Percentiles rank a stretch among this genome's conserved stretches.
Evolutionary conservation across 64 coral and sea anemone species (phyloP).

Genomic region (Cladopsammia gracilis): DNA sequence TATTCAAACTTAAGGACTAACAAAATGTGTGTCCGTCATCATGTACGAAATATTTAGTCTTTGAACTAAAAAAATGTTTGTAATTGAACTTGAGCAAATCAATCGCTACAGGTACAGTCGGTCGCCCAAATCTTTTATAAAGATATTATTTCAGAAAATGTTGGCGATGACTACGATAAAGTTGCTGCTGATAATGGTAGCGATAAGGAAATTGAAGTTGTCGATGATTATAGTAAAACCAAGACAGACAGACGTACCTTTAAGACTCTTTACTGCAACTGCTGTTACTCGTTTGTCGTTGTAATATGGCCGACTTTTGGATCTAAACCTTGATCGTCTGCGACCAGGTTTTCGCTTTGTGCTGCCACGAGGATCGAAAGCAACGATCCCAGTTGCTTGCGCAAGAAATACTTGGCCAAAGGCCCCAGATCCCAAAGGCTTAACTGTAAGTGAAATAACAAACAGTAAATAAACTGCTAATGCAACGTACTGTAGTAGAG

Average conservation of each 20-base stretch:
- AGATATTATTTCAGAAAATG: too few species aligned
- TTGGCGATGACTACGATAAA: too few species aligned
- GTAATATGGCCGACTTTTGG: slow-evolving; percentile 75
- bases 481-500: neutral
- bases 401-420: slow-evolving; percentile 95
- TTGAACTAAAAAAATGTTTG: too few species aligned
- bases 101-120: too few species aligned
- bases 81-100: too few species aligned
- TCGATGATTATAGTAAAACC: neutral
- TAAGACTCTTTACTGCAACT: slow-evolving; percentile 71
- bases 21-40: too few species aligned
- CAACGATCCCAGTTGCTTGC: slow-evolving; percentile 90
- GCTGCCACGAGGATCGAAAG: slow-evolving; percentile 96
- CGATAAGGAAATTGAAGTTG: too few species aligned
- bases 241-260: slow-evolving; percentile 55
- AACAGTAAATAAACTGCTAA: neutral
- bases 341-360: slow-evolving; percentile 79
- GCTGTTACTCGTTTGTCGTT: slow-evolving; percentile 75
- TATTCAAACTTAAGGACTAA: too few species aligned
- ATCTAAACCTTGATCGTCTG: slow-evolving; percentile 86
- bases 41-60: too few species aligned
- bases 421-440: slow-evolving; percentile 79
- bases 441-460: slow-evolving; percentile 33
- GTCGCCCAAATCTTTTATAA: too few species aligned
- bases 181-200: too few species aligned